Evolutionary conservation across 2,888 invertebrate species (phyloP).

Genomic region (Cryptocephalus primarius): DNA sequence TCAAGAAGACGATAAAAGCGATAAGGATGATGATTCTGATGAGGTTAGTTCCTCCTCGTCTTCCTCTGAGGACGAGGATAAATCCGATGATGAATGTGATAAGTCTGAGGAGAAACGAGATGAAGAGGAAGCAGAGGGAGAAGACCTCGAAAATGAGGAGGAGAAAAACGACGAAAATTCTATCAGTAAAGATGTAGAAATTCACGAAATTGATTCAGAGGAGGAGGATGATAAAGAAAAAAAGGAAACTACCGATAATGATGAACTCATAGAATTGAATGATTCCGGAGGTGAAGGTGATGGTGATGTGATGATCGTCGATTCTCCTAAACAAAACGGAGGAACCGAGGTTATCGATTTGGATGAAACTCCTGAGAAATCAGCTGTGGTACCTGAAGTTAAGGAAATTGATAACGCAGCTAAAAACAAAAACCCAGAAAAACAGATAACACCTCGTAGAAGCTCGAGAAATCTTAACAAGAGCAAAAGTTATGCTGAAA

Average conservation of each 20-base stretch:
- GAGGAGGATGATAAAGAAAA: conserved; percentile 10
- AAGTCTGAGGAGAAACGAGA: conserved; percentile 9
- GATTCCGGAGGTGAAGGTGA: conserved; percentile 26
- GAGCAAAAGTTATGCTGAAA: conserved; percentile 38
- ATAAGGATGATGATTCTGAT: conserved; percentile 3
- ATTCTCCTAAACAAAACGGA: conserved; percentile 26
- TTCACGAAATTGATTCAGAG: conserved; percentile 22
- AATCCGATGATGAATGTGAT: conserved; percentile 8
- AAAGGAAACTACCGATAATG: conserved; percentile 10
- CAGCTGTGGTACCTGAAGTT: conserved; percentile 12
- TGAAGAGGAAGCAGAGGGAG: conserved; percentile 6
- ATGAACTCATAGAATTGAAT: conserved; percentile 28
- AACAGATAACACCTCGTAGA: conserved; percentile 26
- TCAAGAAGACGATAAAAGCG: conserved; percentile 13
- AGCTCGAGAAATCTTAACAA: conserved; percentile 49
- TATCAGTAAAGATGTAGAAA: conserved; percentile 11
- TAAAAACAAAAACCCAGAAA: too few species aligned
- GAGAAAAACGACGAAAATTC: not conserved
- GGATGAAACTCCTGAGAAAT: conserved; percentile 36
- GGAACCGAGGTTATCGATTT: conserved; percentile 27
- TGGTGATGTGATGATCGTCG: conserved; percentile 32
- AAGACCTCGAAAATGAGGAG: conserved; percentile 6
- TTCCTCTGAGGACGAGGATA: not conserved
- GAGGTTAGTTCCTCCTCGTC: not conserved
- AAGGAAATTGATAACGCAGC: conserved; percentile 4